Evolutionary conservation across 2,113 vertebrate species (phyloP).

Genomic region (Parus major): DNA sequence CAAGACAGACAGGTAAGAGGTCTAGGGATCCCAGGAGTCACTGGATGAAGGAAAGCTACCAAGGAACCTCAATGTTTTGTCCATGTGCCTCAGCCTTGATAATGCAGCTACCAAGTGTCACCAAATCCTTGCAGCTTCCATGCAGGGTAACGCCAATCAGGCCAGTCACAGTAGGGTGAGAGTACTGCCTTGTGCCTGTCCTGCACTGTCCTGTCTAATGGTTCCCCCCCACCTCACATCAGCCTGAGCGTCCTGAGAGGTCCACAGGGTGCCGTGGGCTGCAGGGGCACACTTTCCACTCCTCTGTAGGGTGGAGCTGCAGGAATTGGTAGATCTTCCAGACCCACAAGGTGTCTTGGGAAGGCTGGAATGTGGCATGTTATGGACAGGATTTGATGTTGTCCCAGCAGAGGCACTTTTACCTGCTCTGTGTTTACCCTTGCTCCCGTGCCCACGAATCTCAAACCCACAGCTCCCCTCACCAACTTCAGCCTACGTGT

Average conservation of each 20-base stretch:
- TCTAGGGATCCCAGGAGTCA: background rate
- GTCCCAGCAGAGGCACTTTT: background rate
- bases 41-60: background rate
- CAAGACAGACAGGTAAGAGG: background rate
- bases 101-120: background rate
- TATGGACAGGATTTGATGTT: background rate
- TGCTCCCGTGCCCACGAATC: rapidly evolving
- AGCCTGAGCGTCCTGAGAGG: background rate
- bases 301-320: rapidly evolving
- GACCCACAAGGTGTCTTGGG: background rate
- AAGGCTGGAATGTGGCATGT: rapidly evolving
- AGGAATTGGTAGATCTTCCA: rapidly evolving
- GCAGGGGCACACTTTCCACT: background rate
- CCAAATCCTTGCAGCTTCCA: background rate
- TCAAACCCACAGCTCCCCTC: background rate
- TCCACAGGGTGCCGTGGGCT: rapidly evolving
- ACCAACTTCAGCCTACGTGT: rapidly evolving
- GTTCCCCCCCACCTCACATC: rapidly evolving
- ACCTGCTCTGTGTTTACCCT: background rate
- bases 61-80: background rate
- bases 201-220: background rate
- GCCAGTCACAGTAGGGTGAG: background rate
- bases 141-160: too few species aligned
- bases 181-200: background rate
- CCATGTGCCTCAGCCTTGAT: background rate